Evolutionary conservation across 2,113 vertebrate species (phyloP).

Genomic region (Andinoacara biseriatus): DNA sequence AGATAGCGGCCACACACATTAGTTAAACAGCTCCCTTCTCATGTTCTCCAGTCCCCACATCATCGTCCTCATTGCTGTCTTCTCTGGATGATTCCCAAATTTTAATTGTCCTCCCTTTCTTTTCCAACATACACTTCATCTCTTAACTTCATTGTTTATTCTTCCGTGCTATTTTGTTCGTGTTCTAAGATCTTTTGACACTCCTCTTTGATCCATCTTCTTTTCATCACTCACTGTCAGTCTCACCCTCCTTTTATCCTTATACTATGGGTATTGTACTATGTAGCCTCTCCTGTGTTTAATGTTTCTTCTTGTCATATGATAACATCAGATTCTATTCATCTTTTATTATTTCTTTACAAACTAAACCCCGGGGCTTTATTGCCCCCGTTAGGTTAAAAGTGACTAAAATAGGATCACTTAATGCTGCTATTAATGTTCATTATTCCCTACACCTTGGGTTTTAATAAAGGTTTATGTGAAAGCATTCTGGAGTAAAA

Average conservation of each 20-base stretch:
- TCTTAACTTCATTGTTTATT: slow-evolving; percentile 5
- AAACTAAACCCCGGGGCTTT: background rate
- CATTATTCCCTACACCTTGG: no score
- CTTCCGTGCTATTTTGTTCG: slow-evolving; percentile 28
- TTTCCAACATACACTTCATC: slow-evolving; percentile 6
- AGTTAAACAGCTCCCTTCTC: slow-evolving; percentile 53
- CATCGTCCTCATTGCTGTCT: slow-evolving; percentile 31
- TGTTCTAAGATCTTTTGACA: slow-evolving; percentile 20
- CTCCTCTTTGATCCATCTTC: slow-evolving; percentile 17
- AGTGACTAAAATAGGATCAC: background rate
- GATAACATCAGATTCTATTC: slow-evolving; percentile 44
- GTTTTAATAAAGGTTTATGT: background rate
- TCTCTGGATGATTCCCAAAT: slow-evolving; percentile 16
- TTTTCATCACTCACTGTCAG: background rate
- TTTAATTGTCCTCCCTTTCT: slow-evolving; percentile 19
- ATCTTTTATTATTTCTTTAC: slow-evolving; percentile 19
- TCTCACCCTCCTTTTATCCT: slow-evolving; percentile 33
- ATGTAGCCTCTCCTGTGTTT: background rate
- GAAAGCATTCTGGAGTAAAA: background rate
- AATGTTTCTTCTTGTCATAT: slow-evolving; percentile 23
- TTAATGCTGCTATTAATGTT: no score
- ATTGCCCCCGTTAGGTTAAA: background rate
- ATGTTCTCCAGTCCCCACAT: slow-evolving; percentile 42
- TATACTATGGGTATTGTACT: background rate
- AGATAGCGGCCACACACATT: slow-evolving; percentile 54